Conservation (phyloP, 2,113 vertebrate genomes). For the Engraulis encrasicolus region DNA sequence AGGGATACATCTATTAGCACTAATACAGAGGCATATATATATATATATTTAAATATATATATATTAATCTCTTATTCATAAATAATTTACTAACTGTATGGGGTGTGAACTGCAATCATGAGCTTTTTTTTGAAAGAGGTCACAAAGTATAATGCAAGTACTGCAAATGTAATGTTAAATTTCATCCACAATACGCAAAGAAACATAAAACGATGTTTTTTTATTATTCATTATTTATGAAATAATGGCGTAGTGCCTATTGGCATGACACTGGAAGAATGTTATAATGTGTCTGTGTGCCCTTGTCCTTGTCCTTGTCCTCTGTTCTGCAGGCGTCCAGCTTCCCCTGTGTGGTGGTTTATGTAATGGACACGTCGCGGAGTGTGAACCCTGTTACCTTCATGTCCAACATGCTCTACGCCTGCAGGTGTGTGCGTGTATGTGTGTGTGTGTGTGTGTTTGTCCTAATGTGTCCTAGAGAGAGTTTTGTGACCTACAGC, state of each 20-base stretch:
- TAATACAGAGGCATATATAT: background rate
- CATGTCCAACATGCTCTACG: constrained; percentile 99
- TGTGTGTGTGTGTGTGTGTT: background rate
- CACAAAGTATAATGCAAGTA: no score
- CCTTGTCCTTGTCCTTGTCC: no score
- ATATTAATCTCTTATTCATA: no score
- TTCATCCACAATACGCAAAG: no score
- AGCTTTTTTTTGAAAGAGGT: no score
- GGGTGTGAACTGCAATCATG: no score
- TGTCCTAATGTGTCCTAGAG: no score
- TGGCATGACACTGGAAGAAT: background rate
- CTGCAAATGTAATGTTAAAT: no score
- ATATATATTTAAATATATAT: background rate
- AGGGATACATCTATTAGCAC: no score
- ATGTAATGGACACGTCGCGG: constrained; percentile 97
- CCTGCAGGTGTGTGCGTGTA: constrained; percentile 86
- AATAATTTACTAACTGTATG: no score
- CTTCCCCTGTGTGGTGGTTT: constrained; percentile 91
- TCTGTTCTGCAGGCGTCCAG: constrained; percentile 98
- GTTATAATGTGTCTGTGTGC: background rate
- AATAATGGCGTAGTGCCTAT: background rate
- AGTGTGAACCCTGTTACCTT: constrained; percentile 95
- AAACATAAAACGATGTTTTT: background rate
- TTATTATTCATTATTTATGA: background rate
- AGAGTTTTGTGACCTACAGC: no score